Base-by-base conservation (phyloP, 2,113 vertebrate genomes). In the Opisthocomus hoazin region DNA sequence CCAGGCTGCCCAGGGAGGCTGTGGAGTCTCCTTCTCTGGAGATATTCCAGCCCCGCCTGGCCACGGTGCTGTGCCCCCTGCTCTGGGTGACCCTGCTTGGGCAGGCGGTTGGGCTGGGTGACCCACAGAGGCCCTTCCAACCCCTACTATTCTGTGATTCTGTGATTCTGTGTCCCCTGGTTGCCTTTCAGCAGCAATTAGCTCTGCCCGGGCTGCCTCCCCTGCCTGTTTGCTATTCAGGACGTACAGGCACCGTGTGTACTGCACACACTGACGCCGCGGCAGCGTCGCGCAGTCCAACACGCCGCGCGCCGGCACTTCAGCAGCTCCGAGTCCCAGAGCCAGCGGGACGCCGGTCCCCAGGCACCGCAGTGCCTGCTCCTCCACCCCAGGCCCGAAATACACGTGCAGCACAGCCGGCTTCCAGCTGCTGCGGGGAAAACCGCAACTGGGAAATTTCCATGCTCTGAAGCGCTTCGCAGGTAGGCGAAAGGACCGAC, bases 391-490 rank as follows among this genome's bases (percentile, higher is more conserved):
- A 61, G 11, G n/a, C 76, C 91, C 53, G n/a, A 83, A 81, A 83
- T 17, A 32, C 12, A n/a, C 0, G 3, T 43, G 36, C 6, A 3
- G 50, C 48, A 82, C 15, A 74, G 83, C 54, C 30, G 37, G 91
- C 66, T 45, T 89, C 83, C 78, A 63, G 79, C 65, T 87, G 93
- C 91, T 56, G 29, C 32, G 2, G 70, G 46, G 46, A 84, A n/a
- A 88, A 60, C 21, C 29, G 68, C 34, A 63, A 89, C 74, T 70
- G 32, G 86, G 94, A 97, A 96, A 92, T 89, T 94, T 95, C 93
- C 86, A 80, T 18, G 11, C 79, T 96, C 84, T 56, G 43, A 89
- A 83, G 63, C 43, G 17, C 30, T 89, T 96, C 78, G 29, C 39
- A 56, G 92, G 74, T 34, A 69, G 0, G 10, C 7, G 9, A 37